These are phyloP conservation scores for Lucilia cuprina DNA, from an alignment of 1,140 invertebrate genomes.

Conservation along the genomic window DNA sequence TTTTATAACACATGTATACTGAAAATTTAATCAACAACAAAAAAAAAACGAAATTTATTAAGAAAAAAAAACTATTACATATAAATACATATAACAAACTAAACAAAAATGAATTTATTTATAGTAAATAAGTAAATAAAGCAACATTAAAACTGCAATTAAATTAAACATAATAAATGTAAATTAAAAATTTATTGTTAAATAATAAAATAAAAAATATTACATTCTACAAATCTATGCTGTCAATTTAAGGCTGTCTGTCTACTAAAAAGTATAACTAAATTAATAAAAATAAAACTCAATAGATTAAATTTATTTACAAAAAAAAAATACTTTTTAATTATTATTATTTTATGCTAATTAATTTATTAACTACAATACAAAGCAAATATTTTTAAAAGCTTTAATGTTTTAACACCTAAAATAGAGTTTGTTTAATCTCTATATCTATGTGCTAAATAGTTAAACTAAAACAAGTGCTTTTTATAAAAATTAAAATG, in stretches of 20 bases:
- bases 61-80: neutral
- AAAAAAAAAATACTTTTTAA: no score
- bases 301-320: slow-evolving; percentile 18
- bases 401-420: no score
- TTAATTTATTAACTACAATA: neutral
- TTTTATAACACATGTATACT: neutral
- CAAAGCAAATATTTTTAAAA: neutral
- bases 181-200: neutral
- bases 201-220: slow-evolving; percentile 15
- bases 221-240: slow-evolving; percentile 17
- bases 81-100: neutral
- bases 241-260: slow-evolving; percentile 52
- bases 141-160: neutral
- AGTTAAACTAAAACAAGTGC: neutral
- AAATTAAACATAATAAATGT: neutral
- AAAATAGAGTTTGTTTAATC: no score
- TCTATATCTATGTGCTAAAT: neutral
- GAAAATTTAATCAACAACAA: no score
- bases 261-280: neutral
- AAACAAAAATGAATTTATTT: slow-evolving; percentile 7
- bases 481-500: neutral
- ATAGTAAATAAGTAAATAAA: neutral
- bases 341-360: neutral
- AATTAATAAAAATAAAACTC: neutral
- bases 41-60: neutral